These are phyloP conservation scores for Typhlichthys eigenmanni DNA, from an alignment of 2,797 vertebrate species.

Conservation along the genomic window DNA sequence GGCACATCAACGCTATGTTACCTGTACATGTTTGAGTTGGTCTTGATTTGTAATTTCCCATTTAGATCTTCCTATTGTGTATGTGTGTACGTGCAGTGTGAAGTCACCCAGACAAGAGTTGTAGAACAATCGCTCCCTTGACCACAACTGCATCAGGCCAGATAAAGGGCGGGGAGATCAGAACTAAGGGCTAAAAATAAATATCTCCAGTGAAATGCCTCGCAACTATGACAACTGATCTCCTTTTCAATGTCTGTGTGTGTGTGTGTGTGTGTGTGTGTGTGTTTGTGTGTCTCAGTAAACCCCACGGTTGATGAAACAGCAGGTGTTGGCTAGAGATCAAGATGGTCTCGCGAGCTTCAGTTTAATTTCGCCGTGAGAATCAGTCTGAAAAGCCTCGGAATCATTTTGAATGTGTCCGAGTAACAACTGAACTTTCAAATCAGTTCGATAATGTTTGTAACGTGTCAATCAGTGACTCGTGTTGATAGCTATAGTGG, in stretches of 20 bases:
- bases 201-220: constrained; percentile 82
- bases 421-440: too few relatives aligned
- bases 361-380: too few relatives aligned
- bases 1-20: constrained; percentile 65
- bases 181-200: constrained; percentile 91
- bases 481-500: too few relatives aligned
- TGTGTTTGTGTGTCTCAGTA: background rate
- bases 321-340: background rate
- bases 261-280: constrained; percentile 1
- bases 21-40: constrained; percentile 95
- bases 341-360: too few relatives aligned
- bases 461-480: too few relatives aligned
- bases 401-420: too few relatives aligned
- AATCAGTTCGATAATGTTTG: too few relatives aligned
- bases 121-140: constrained; percentile 68
- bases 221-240: constrained; percentile 81
- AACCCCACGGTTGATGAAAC: background rate
- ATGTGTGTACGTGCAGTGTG: constrained; percentile 40
- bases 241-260: constrained; percentile 33
- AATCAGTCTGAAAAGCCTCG: too few relatives aligned
- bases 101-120: constrained; percentile 51
- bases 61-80: constrained; percentile 64
- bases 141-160: constrained; percentile 69
- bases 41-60: constrained; percentile 99
- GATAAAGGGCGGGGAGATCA: constrained; percentile 78